Base-by-base conservation (phyloP, 2,888 invertebrate species). In the Elysia crispata region DNA sequence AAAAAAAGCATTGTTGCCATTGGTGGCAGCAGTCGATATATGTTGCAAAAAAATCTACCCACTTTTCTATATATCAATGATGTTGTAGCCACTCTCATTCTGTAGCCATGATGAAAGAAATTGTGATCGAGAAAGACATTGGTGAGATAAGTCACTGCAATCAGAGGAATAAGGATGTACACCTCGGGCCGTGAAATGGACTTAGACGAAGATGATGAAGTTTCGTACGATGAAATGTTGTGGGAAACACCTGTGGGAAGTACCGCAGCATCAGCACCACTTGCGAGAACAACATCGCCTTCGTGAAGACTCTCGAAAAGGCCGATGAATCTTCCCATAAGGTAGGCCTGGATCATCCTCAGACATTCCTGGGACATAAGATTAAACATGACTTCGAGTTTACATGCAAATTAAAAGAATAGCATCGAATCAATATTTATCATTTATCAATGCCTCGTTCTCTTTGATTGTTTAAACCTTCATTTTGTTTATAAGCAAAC, bases 41-140 rank as follows among this genome's bases (percentile, higher is more conserved):
- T 13, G 13, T 28, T 18, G 25, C 23, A 3, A 23, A 60, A 23
- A 60, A 15, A 8, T 20, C 28, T 23, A 33, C 76, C 76, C 69
- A 88, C 88, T 85, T 88, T 88, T 73, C 88, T 84, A 80, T 88
- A 88, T 25, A 88, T 85, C 28, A 88, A 81, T 0, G 87, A 86
- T 0, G 86, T 87, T 57, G 84, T 83, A 5, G 87, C 87, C n/a
- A 86, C 87, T 50, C 86, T 80, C 83, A 88, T 86, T 31, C 85
- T 67, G 80, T 87, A 86, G n/a, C 86, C 86, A 49, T 84, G 83
- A 72, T 88, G 87, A 77, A 86, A 87, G 77, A 84, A 86, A 33
- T 87, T 84, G 79, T 88, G 87, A 69, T 86, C 87, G 28, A 87
- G 77, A 75, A 87, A 79, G 31, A 86, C 84, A 74, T 83, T 84